Evolutionary conservation across 1,140 invertebrate species (phyloP).

Genomic region (Drosophila serrata): DNA sequence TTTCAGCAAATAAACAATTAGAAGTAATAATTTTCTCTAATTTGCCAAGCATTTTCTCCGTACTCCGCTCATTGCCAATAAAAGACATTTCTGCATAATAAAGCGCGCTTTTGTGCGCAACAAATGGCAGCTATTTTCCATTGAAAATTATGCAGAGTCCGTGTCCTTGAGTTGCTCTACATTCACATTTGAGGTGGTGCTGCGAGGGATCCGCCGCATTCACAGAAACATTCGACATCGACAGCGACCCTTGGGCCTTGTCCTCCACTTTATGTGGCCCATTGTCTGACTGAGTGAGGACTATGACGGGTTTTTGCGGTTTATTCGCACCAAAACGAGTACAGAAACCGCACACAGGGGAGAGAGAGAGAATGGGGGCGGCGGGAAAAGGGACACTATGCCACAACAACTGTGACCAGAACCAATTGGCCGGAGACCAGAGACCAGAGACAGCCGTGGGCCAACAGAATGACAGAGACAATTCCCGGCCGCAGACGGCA

Average conservation of each 20-base stretch:
- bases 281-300: slow-evolving; percentile 66
- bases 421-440: slow-evolving; percentile 60
- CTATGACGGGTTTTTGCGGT: slow-evolving; percentile 65
- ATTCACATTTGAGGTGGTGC: slow-evolving; percentile 23
- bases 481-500: slow-evolving; percentile 29
- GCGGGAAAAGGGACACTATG: slow-evolving; percentile 18
- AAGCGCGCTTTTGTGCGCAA: slow-evolving; percentile 54
- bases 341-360: slow-evolving; percentile 25
- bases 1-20: not conserved
- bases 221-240: not conserved
- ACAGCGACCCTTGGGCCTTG: slow-evolving; percentile 36
- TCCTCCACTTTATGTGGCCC: slow-evolving; percentile 51
- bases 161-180: slow-evolving; percentile 59
- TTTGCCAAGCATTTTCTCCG: not conserved
- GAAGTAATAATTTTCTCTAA: not conserved
- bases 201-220: slow-evolving; percentile 5
- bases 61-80: not conserved
- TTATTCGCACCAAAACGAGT: slow-evolving; percentile 58
- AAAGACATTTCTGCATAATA: slow-evolving; percentile 16
- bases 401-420: slow-evolving; percentile 74
- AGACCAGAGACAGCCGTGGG: slow-evolving; percentile 31
- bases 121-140: slow-evolving; percentile 67
- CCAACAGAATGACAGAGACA: slow-evolving; percentile 45
- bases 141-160: slow-evolving; percentile 69
- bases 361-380: not conserved